phyloP scores from a whole-genome alignment of 2,797 vertebrate species.

The Heterohyrax brucei region DNA sequence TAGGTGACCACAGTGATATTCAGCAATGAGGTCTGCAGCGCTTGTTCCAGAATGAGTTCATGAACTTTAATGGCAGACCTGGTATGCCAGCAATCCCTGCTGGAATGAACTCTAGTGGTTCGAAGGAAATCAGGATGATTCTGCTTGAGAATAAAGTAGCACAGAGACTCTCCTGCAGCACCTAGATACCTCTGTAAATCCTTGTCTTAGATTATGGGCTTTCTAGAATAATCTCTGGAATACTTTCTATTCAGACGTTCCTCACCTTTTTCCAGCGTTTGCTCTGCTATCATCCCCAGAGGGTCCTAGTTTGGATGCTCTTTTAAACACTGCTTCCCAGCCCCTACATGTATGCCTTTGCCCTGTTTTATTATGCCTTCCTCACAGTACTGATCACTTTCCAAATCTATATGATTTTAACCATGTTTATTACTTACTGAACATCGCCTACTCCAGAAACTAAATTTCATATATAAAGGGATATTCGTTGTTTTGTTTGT shows the following conservation, averaged over 20 bases:
- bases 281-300: neutral
- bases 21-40: too few relatives aligned
- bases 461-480: neutral
- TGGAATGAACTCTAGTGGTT: neutral
- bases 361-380: neutral
- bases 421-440: neutral
- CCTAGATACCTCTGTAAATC: neutral
- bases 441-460: neutral
- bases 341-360: too few relatives aligned
- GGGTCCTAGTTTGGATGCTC: neutral
- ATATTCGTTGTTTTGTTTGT: neutral
- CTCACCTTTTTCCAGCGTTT: neutral
- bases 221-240: neutral
- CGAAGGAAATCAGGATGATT: conserved; percentile 13
- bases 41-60: too few relatives aligned
- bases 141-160: conserved; percentile 28
- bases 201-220: neutral
- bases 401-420: neutral
- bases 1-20: too few relatives aligned
- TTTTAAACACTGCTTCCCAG: neutral
- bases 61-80: too few relatives aligned
- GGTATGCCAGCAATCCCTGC: neutral
- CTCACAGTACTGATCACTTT: neutral
- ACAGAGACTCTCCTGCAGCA: neutral
- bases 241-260: neutral